phyloP scores from a whole-genome alignment of 2,797 vertebrate genomes.

The Epinephelus awoara region DNA sequence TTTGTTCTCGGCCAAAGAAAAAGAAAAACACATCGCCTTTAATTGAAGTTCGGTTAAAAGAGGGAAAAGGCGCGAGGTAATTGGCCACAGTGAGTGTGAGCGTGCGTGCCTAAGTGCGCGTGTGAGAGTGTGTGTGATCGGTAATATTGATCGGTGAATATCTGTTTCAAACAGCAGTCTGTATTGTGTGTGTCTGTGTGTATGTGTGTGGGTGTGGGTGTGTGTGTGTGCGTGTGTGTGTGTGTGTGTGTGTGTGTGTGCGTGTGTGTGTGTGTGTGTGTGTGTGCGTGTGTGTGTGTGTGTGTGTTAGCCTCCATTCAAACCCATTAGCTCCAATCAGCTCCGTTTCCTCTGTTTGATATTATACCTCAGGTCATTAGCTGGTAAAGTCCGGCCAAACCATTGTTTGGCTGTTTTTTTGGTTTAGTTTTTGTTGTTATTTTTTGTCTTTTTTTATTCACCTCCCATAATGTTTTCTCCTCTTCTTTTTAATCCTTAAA shows the following conservation, averaged over 20 bases:
- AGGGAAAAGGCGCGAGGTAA: slow-evolving; percentile 86
- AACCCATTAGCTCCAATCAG: slow-evolving; percentile 15
- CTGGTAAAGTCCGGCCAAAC: not conserved
- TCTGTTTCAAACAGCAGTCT: slow-evolving; percentile 5
- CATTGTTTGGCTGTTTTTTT: too few species aligned
- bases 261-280: too few species aligned
- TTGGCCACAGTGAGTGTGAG: slow-evolving; percentile 7
- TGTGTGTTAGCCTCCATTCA: slow-evolving; percentile 72
- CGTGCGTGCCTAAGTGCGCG: not conserved
- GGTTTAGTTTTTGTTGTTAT: too few species aligned
- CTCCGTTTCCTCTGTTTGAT: not conserved
- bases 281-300: not conserved
- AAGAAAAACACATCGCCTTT: slow-evolving; percentile 77
- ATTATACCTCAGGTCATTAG: too few species aligned
- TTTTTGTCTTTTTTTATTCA: not conserved
- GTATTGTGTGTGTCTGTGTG: not conserved
- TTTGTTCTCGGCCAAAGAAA: not conserved
- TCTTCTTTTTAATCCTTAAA: not conserved
- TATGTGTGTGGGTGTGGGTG: too few species aligned
- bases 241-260: slow-evolving; percentile 1
- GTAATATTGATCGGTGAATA: slow-evolving; percentile 49
- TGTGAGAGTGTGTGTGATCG: slow-evolving; percentile 27
- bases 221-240: not conserved
- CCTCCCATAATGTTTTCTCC: not conserved
- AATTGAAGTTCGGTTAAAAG: slow-evolving; percentile 83